Evolutionary conservation across 2,113 vertebrate genomes (phyloP), one percentile per base, ranked within the genome.

Genomic region (Excalfactoria chinensis): DNA sequence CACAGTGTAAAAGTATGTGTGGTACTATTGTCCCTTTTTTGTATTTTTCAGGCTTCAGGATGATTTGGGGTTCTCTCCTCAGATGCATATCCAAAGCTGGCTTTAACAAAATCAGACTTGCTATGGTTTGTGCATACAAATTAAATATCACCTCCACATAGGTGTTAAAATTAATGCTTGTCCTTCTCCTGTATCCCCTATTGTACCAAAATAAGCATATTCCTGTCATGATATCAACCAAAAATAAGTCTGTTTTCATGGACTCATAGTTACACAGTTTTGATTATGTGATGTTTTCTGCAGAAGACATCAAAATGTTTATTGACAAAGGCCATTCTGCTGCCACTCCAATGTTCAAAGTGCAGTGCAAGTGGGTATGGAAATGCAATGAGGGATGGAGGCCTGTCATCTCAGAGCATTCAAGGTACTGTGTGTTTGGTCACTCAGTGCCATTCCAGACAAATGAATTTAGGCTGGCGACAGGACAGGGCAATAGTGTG

Each of bases 201-300:
- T 23, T 88, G 15, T 62, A 73, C 4, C 23, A 87, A 87, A 85
- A 59, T 2, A 58, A 7, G 13, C 58, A 79, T 7, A 63, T 18
- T 26, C 17, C 22, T 63, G 69, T 72, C 37, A 59, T 14, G 41
- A 37, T 26, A 48, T 79, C 21, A 74, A 40, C 9, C 21, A 62
- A 72, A 92, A 75, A 16, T 60, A 59, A 9, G 17, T 40, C 25
- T n/a, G 8, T 58, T 86, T 71, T 22, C 32, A 43, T 9, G 55
- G 35, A 59, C 11, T 76, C 37, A 60, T 1, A 46, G 35, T 60
- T 94, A 58, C 15, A 53, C 0, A 0, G 1, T 2, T 0, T 41
- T 88, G 44, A 46, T 32, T 53, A 4, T 64, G 26, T 62, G 23
- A 19, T 59, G 25, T 76, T 73, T 90, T 76, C 72, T 83, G 4